These are phyloP conservation scores for Mechanitis messenoides DNA, from an alignment of 2,888 invertebrate species.

Conservation along the genomic window DNA sequence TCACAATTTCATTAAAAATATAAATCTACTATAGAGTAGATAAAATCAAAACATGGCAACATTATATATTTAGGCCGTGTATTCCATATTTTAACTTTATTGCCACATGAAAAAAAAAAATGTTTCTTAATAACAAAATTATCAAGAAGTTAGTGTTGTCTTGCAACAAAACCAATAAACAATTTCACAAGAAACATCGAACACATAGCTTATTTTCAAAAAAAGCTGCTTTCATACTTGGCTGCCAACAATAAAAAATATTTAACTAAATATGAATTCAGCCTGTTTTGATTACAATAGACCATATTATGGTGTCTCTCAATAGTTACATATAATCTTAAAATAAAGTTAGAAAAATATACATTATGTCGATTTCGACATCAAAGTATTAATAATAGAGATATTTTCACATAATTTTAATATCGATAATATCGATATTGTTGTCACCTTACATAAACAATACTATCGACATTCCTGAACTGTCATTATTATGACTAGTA, in stretches of 20 bases:
- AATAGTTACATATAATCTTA: too few relatives aligned
- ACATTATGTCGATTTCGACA: too few relatives aligned
- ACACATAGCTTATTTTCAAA: neutral
- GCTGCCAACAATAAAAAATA: neutral
- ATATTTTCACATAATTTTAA: too few relatives aligned
- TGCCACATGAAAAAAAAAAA: too few relatives aligned
- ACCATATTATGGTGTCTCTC: neutral
- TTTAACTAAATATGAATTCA: neutral
- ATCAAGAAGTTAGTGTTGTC: constrained; percentile 4
- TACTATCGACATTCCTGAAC: too few relatives aligned
- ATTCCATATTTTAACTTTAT: too few relatives aligned
- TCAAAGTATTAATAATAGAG: too few relatives aligned
- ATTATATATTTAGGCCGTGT: constrained; percentile 26
- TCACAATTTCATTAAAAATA: constrained; percentile 48
- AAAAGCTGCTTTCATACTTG: neutral
- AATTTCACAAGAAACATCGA: neutral
- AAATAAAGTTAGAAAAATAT: too few relatives aligned
- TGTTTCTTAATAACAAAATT: neutral
- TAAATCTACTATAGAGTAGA: constrained; percentile 37
- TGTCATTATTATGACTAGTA: too few relatives aligned
- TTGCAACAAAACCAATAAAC: constrained; percentile 34
- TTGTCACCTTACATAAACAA: too few relatives aligned
- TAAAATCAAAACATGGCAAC: constrained; percentile 56
- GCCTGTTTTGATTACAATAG: neutral
- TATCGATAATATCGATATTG: too few relatives aligned